A percentile compares a stretch with the other conserved stretches of the same genome.
Evolutionary conservation across 2,888 invertebrate species (phyloP).

Genomic region (Ctenicera cuprea): DNA sequence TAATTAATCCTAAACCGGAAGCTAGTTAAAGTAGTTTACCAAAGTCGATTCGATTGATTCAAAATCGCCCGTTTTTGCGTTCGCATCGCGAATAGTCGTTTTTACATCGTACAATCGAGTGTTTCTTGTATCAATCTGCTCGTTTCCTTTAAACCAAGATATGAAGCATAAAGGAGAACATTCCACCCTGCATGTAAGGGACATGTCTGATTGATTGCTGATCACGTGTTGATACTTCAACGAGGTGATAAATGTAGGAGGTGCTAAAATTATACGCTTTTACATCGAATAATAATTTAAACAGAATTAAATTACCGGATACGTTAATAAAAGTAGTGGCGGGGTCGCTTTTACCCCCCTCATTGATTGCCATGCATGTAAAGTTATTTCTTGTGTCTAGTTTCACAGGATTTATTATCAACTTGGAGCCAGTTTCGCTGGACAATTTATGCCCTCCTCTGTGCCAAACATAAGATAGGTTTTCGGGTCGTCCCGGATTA

Average conservation of each 20-base stretch:
- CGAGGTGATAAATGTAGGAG: conserved; percentile 85
- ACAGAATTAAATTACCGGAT: conserved; percentile 73
- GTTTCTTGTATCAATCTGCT: conserved; percentile 77
- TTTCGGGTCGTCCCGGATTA: conserved; percentile 88
- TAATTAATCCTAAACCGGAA: background rate
- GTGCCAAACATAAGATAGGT: conserved; percentile 85
- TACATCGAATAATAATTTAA: background rate
- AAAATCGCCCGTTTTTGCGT: conserved; percentile 88
- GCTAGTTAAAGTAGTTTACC: conserved; percentile 72
- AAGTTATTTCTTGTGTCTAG: conserved; percentile 92
- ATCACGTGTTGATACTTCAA: conserved; percentile 82
- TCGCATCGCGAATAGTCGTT: conserved; percentile 81
- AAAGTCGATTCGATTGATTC: conserved; percentile 92
- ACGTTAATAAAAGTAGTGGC: conserved; percentile 83
- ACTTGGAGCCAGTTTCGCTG: conserved; percentile 85
- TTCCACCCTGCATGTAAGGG: conserved; percentile 90
- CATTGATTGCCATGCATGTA: conserved; percentile 90
- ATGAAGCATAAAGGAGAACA: conserved; percentile 91
- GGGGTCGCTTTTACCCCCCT: conserved; percentile 86
- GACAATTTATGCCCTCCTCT: conserved; percentile 84
- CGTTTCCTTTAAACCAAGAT: conserved; percentile 88
- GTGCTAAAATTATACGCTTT: conserved; percentile 77
- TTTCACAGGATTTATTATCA: conserved; percentile 89
- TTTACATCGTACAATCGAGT: conserved; percentile 81
- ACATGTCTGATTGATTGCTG: conserved; percentile 70